These are phyloP conservation scores for Nothura maculosa DNA, from an alignment of 2,797 vertebrate species.

Conservation along the genomic window DNA sequence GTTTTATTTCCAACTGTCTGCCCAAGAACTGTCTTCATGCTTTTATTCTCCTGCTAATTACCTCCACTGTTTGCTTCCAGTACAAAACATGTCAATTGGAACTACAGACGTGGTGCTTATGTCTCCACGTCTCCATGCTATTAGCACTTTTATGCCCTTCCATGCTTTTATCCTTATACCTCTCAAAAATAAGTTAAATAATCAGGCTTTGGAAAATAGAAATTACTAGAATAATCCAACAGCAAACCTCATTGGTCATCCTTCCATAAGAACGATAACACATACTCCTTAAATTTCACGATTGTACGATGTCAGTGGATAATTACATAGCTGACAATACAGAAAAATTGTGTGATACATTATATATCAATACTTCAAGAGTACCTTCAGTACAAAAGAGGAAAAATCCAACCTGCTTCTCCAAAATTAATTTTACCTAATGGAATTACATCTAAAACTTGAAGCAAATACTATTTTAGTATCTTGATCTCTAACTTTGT, in stretches of 20 bases:
- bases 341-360: not conserved
- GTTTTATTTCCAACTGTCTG: not conserved
- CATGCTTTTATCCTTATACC: not conserved
- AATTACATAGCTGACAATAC: not conserved
- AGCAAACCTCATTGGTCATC: slow-evolving; percentile 5
- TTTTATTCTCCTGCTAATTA: not conserved
- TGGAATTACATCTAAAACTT: not conserved
- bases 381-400: not conserved
- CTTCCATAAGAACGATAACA: slow-evolving; percentile 6
- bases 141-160: not conserved
- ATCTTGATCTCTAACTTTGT: not conserved
- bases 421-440: not conserved
- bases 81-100: not conserved
- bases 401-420: not conserved
- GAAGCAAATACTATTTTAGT: not conserved
- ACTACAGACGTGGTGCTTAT: not conserved
- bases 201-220: not conserved
- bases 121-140: too few relatives aligned
- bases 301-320: not conserved
- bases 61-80: not conserved
- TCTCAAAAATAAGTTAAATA: not conserved
- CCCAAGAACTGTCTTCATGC: not conserved
- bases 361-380: not conserved
- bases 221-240: not conserved
- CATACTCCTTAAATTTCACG: not conserved